phyloP scores from a whole-genome alignment of 2,797 vertebrate species.

The Schizopygopsis pylzovi region DNA sequence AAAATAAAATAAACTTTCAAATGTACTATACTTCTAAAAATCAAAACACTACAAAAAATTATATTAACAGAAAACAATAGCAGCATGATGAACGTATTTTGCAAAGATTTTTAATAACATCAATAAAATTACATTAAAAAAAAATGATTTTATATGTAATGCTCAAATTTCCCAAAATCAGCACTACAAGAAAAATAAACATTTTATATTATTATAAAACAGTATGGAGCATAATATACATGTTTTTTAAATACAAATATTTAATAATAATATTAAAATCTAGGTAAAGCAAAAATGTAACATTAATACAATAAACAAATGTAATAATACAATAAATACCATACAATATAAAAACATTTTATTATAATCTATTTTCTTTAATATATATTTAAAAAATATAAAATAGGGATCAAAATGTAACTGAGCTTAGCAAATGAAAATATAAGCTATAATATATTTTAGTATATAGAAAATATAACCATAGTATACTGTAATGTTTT shows the following conservation, averaged over 20 bases:
- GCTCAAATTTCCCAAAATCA: background rate
- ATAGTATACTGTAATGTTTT: no score
- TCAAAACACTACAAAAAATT: no score
- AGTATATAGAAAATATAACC: no score
- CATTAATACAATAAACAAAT: background rate
- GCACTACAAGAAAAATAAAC: background rate
- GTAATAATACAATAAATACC: background rate
- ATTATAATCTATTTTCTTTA: background rate
- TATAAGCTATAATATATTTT: background rate
- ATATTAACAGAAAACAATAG: no score
- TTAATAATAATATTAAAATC: no score
- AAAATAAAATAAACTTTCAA: background rate
- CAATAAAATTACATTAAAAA: background rate
- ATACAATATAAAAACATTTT: background rate
- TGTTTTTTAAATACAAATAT: no score
- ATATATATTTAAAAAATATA: background rate
- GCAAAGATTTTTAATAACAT: background rate
- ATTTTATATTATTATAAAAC: background rate
- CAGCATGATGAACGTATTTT: no score
- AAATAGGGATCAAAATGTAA: background rate
- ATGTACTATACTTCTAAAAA: background rate
- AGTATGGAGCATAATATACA: background rate
- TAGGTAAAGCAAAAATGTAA: background rate
- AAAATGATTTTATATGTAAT: background rate
- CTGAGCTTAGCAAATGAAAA: background rate